Evolutionary conservation across 2,113 vertebrate species (phyloP).

Genomic region (Sylvietta virens): DNA sequence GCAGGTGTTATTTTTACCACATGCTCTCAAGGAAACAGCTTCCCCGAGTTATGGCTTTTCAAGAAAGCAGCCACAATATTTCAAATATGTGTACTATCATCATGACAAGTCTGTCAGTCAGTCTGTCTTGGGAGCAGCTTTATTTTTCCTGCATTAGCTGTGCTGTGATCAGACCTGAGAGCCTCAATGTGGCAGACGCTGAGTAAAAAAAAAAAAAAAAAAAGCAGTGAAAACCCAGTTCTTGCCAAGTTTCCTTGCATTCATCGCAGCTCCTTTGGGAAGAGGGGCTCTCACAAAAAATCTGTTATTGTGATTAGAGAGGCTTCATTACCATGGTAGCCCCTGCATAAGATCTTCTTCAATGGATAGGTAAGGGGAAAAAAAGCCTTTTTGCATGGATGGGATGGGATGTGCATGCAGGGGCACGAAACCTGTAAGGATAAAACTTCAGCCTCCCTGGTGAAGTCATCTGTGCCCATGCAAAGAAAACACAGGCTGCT

Average conservation of each 20-base stretch:
- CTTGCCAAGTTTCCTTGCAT: slow-evolving; percentile 1
- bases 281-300: neutral
- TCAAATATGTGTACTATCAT: slow-evolving; percentile 16
- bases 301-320: neutral
- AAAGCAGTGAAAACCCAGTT: neutral
- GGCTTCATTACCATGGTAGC: neutral
- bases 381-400: neutral
- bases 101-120: slow-evolving; percentile 49
- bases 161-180: slow-evolving; percentile 16
- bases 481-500: neutral
- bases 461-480: neutral
- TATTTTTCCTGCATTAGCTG: slow-evolving; percentile 27
- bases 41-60: neutral
- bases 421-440: neutral
- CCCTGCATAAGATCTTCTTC: neutral
- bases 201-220: neutral
- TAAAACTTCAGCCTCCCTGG: neutral
- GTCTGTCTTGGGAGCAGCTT: slow-evolving; percentile 46
- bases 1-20: slow-evolving; percentile 34
- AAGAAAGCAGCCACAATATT: slow-evolving; percentile 8
- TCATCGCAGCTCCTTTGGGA: neutral
- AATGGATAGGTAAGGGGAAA: neutral
- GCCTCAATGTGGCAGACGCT: neutral
- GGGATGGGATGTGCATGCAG: neutral
- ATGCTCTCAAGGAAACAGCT: neutral